Evolutionary conservation across 2,797 vertebrate genomes (phyloP).

Genomic region (Prunella strophiata): DNA sequence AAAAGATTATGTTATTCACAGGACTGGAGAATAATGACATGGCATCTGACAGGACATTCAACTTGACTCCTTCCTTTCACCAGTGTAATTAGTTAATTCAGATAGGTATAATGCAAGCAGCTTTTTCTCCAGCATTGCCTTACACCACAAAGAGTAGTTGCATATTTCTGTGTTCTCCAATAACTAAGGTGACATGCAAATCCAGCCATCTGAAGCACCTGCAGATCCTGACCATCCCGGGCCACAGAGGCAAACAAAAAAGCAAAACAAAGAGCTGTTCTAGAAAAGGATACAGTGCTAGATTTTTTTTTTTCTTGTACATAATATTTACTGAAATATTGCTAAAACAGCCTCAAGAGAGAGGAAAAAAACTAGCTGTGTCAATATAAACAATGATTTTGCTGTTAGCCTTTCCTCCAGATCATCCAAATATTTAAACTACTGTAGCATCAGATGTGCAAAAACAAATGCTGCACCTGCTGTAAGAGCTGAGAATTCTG

Average conservation of each 20-base stretch:
- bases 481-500: neutral
- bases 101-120: neutral
- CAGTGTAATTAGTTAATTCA: neutral
- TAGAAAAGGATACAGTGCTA: neutral
- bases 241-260: neutral
- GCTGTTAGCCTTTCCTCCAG: neutral
- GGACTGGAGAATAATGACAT: neutral
- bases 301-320: neutral
- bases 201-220: fast-evolving
- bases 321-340: neutral
- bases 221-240: neutral
- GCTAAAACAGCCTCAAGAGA: neutral
- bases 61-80: neutral
- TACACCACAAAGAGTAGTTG: neutral
- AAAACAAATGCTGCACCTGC: neutral
- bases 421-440: slow-evolving; percentile 22
- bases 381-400: neutral
- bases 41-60: neutral
- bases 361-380: neutral
- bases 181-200: neutral
- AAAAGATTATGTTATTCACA: neutral
- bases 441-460: neutral
- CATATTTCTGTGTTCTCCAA: neutral
- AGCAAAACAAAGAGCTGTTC: neutral
- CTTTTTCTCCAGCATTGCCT: neutral